A percentile compares a stretch with the other conserved stretches of the same genome.
Evolutionary conservation across 1,140 invertebrate species (phyloP).

Genomic region (Parapsyche elsis): DNA sequence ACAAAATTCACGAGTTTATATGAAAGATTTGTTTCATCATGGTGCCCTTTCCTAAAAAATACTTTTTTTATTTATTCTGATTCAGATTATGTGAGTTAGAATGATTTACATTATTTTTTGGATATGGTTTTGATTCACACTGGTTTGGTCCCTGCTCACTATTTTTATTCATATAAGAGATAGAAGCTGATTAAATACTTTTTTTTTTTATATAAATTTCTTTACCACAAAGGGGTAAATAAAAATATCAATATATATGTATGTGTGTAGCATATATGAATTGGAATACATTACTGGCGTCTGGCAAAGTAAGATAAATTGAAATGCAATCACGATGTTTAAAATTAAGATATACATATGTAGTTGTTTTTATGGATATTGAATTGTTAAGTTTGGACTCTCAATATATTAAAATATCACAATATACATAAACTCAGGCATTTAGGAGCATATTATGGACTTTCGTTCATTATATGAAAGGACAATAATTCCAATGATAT

Average conservation of each 20-base stretch:
- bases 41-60: constrained; percentile 45
- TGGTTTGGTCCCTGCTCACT: constrained; percentile 50
- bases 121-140: constrained; percentile 50
- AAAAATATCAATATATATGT: neutral
- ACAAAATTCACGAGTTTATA: constrained; percentile 9
- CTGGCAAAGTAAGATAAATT: too few species aligned
- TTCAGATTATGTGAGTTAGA: constrained; percentile 42
- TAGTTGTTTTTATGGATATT: too few species aligned
- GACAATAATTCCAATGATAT: too few species aligned
- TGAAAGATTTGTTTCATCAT: constrained; percentile 44
- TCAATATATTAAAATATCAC: too few species aligned
- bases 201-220: neutral
- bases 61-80: constrained; percentile 23
- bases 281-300: too few species aligned
- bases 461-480: too few species aligned
- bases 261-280: too few species aligned
- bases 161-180: constrained; percentile 40
- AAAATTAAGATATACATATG: too few species aligned
- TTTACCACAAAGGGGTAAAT: constrained; percentile 14
- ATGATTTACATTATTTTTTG: constrained; percentile 45
- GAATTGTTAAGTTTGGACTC: too few species aligned
- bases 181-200: constrained; percentile 38
- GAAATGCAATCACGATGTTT: too few species aligned
- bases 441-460: too few species aligned
- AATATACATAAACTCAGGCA: too few species aligned